Conservation (phyloP, 2,113 vertebrate genomes). For the Rhinolophus sinicus region DNA sequence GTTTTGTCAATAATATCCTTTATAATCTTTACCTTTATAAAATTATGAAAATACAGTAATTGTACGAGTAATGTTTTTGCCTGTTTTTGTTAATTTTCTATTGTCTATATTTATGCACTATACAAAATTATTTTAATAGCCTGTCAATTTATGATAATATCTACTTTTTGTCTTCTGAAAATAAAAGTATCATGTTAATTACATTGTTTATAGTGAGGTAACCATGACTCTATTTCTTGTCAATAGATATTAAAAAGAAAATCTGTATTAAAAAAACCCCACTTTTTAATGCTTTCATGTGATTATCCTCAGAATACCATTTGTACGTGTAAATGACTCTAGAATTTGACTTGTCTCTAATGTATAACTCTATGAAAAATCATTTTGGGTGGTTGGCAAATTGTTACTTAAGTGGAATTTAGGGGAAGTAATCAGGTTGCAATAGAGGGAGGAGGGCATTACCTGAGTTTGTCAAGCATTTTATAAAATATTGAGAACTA, state of each 20-base stretch:
- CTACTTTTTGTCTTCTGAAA: not conserved
- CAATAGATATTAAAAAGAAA: not conserved
- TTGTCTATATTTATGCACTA: not conserved
- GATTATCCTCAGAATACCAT: not conserved
- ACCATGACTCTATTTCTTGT: not conserved
- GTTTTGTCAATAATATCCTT: not conserved
- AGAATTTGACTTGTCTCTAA: not conserved
- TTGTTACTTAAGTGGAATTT: not conserved
- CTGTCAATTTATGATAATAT: not conserved
- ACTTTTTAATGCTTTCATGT: not conserved
- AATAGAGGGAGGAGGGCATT: rapidly evolving
- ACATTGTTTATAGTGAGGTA: not conserved
- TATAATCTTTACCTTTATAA: not conserved
- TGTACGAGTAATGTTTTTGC: not conserved
- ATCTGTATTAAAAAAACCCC: not conserved
- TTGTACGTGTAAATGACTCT: not conserved
- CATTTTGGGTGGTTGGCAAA: not conserved
- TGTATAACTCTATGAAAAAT: not conserved
- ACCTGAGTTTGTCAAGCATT: not conserved
- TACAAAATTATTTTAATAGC: not conserved
- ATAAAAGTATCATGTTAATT: not conserved
- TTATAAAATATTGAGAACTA: not conserved
- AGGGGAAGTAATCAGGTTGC: not conserved
- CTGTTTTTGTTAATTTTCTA: not conserved
- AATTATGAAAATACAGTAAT: not conserved